Conservation (phyloP, 2,797 vertebrate genomes). For the Sebastes goodei region DNA sequence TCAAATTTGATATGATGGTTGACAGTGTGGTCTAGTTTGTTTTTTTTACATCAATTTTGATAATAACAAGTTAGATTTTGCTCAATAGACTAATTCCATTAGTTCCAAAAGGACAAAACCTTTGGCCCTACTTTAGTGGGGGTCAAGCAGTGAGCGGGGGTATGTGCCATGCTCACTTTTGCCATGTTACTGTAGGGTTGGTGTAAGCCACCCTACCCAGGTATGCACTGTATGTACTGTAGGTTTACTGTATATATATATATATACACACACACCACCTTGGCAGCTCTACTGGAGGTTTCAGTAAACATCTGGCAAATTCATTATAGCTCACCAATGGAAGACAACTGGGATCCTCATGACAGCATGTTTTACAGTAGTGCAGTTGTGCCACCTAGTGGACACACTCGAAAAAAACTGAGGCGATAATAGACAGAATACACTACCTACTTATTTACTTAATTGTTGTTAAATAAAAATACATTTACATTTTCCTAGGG, state of each 20-base stretch:
- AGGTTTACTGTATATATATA: background rate
- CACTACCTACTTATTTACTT: background rate
- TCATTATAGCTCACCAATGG: background rate
- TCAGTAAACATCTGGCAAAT: slow-evolving; percentile 18
- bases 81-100: too few relatives aligned
- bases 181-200: background rate
- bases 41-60: too few relatives aligned
- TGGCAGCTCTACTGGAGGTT: background rate
- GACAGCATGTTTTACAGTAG: background rate
- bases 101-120: fast-evolving
- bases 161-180: too few relatives aligned
- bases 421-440: background rate
- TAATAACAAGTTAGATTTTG: too few relatives aligned
- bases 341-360: background rate
- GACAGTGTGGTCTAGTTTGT: too few relatives aligned
- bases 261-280: too few relatives aligned
- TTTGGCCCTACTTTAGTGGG: too few relatives aligned
- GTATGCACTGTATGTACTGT: background rate
- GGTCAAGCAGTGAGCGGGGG: too few relatives aligned
- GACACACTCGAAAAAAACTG: background rate
- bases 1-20: too few relatives aligned
- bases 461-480: background rate
- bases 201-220: background rate
- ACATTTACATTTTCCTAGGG: background rate
- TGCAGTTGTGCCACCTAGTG: slow-evolving; percentile 67